Conservation (phyloP, 35 echinoderm and acorn worm species). For the Lytechinus variegatus region DNA sequence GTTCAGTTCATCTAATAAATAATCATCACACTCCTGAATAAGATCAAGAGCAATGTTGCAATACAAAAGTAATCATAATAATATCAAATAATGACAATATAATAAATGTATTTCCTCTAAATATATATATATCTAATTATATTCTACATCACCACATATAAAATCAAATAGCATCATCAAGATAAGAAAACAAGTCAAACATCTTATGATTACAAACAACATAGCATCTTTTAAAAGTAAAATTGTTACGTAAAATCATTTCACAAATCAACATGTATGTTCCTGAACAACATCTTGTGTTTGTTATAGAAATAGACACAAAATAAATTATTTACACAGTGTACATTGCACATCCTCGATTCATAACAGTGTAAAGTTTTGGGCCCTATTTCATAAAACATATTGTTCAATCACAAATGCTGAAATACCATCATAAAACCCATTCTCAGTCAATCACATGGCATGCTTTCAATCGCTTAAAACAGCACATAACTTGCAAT, state of each 20-base stretch:
- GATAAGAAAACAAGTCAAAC: not conserved
- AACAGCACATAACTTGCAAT: not conserved
- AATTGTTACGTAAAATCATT: not conserved
- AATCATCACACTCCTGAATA: not conserved
- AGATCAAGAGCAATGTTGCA: not conserved
- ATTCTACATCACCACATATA: slow-evolving; percentile 5
- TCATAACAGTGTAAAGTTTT: not conserved
- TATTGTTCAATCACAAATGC: not conserved
- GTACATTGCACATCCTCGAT: not conserved
- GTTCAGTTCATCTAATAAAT: not conserved
- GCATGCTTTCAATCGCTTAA: not conserved
- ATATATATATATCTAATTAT: slow-evolving; percentile 3
- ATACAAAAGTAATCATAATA: not conserved
- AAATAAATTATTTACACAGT: not conserved
- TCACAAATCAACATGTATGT: not conserved
- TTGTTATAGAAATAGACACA: not conserved
- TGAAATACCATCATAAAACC: not conserved
- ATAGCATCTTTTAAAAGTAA: not conserved
- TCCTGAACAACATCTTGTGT: not conserved
- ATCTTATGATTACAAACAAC: not conserved
- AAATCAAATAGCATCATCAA: not conserved
- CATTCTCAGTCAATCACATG: not conserved
- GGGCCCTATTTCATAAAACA: not conserved
- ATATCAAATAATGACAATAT: not conserved
- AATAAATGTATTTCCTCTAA: not conserved